These are phyloP conservation scores for Globodera rostochiensis DNA, from an alignment of 1,140 invertebrate species.

Conservation along the genomic window DNA sequence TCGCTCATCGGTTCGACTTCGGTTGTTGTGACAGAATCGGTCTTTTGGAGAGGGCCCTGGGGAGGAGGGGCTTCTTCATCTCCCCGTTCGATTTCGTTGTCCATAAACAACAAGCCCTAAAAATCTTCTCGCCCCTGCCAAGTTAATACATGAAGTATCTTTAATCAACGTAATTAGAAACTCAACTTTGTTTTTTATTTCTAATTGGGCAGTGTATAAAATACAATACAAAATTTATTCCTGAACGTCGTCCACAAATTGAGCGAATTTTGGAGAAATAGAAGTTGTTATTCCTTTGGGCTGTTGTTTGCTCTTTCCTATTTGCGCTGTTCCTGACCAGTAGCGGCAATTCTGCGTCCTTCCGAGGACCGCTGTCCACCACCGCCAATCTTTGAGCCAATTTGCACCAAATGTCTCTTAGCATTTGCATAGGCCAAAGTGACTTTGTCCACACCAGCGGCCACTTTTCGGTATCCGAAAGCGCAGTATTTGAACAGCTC, in stretches of 20 bases:
- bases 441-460: neutral
- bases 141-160: too few species aligned
- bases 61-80: neutral
- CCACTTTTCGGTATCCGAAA: neutral
- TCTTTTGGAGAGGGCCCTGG: neutral
- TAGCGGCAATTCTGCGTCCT: neutral
- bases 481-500: neutral
- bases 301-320: neutral
- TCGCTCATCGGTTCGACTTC: constrained; percentile 37
- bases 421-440: neutral
- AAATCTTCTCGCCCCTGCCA: too few species aligned
- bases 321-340: neutral
- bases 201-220: too few species aligned
- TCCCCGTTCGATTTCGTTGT: neutral
- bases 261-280: too few species aligned
- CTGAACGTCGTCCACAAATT: too few species aligned
- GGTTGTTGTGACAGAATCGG: neutral
- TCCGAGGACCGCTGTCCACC: too few species aligned
- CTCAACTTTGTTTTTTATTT: too few species aligned
- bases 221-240: too few species aligned
- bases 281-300: too few species aligned
- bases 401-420: neutral
- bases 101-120: neutral
- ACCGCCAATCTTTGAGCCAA: neutral
- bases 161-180: too few species aligned